Evolutionary conservation across 1,140 invertebrate genomes (phyloP).

Genomic region (Hycleus phaleratus): DNA sequence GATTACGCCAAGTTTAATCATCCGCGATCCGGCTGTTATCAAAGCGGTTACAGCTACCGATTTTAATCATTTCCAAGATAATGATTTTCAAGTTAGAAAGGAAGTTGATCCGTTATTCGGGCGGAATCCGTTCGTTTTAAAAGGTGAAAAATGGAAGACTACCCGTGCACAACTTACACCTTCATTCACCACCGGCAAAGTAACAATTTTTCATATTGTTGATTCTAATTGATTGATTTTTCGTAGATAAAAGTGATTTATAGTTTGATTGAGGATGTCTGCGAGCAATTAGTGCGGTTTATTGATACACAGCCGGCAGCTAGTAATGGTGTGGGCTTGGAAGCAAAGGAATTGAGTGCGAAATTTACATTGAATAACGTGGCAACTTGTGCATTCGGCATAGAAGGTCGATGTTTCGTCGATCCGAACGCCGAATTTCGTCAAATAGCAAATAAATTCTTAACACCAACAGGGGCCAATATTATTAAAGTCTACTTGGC

Average conservation of each 20-base stretch:
- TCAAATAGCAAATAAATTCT: constrained; percentile 7
- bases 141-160: constrained; percentile 6
- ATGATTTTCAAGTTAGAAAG: constrained; percentile 28
- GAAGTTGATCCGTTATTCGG: not conserved
- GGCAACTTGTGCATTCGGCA: constrained; percentile 26
- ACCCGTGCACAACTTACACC: constrained; percentile 46
- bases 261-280: constrained; percentile 12
- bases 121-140: no score
- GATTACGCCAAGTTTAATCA: constrained; percentile 22
- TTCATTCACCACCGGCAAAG: constrained; percentile 42
- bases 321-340: not conserved
- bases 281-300: constrained; percentile 17
- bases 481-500: not conserved
- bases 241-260: constrained; percentile 39
- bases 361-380: constrained; percentile 28
- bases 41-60: constrained; percentile 37
- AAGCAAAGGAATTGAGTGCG: constrained; percentile 19
- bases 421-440: constrained; percentile 20
- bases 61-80: constrained; percentile 31
- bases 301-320: constrained; percentile 8
- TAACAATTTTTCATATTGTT: constrained; percentile 13
- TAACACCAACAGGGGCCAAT: not conserved
- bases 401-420: constrained; percentile 22
- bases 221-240: not conserved
- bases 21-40: constrained; percentile 39